Evolutionary conservation across 2,113 vertebrate species (phyloP), one percentile per base, ranked within the genome.

Genomic region (Rissa tridactyla): DNA sequence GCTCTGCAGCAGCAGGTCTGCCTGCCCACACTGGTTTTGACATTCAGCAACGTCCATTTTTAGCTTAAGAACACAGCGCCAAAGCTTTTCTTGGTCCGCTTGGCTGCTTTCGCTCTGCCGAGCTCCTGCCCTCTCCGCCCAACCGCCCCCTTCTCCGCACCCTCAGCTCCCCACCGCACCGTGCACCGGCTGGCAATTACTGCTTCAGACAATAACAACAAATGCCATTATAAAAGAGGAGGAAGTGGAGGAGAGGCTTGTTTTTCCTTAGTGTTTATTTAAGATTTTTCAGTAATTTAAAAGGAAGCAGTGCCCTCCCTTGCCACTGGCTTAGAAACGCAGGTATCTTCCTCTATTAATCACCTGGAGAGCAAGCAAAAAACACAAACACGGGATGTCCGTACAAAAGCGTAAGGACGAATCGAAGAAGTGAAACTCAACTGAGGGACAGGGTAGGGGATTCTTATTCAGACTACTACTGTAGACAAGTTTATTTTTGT

Each of bases 31-130:
- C 66, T 60, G 44, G 12, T 36, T 47, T 9, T 36, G 57, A 69
- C 51, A 22, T 34, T 38, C 44, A 27, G 55, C 61, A 69, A 44
- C 1, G 0, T 9, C 66, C 29, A 6, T 54, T 75, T 46, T 47
- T 15, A 80, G 38, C 10, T 76, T 13, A 60, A 58, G 22, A 49
- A 38, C 0, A 0, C 1, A 52, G 5, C 2, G 3, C 38, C 44
- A 52, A 36, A 54, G 69, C 51, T 70, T 19, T 34, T 58, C 85
- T 60, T 22, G 38, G 11, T 27, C 15, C 0, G 0, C 5, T 38
- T 23, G 36, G 47, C 83, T 40, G 40, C 32, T 73, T n/a, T 18
- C 0, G 3, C 49, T 47, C 49, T 2, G 16, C 47, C 2, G 9
- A 64, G 49, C 79, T 73, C 17, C 18, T 40, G 44, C 21, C 40